These are phyloP conservation scores for Barypeithes pellucidus DNA, from an alignment of 2,888 invertebrate genomes.

Conservation along the genomic window DNA sequence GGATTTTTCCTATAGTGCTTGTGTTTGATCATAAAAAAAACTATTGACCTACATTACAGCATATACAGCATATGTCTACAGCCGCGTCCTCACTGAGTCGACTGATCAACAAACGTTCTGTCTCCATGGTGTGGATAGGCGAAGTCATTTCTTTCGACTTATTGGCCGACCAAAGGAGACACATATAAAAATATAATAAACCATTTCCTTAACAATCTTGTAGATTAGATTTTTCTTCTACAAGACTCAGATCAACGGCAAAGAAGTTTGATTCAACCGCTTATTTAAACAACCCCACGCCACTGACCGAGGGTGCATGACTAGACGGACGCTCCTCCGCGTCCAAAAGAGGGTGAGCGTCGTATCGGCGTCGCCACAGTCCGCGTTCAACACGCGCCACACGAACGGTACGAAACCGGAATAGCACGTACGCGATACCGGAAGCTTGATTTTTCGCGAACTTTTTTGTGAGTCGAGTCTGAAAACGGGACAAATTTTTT, in stretches of 20 bases:
- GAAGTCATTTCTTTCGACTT: too few relatives aligned
- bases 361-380: conserved; percentile 53
- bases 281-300: conserved; percentile 24
- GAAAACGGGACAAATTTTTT: background rate
- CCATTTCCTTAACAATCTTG: too few relatives aligned
- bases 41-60: too few relatives aligned
- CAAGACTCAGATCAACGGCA: background rate
- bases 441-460: conserved; percentile 17
- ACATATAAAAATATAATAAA: too few relatives aligned
- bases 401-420: conserved; percentile 38
- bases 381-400: conserved; percentile 48
- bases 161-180: too few relatives aligned
- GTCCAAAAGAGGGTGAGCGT: conserved; percentile 53
- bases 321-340: conserved; percentile 53
- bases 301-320: conserved; percentile 53
- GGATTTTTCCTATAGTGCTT: too few relatives aligned
- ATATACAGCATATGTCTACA: too few relatives aligned
- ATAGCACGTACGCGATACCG: conserved; percentile 28
- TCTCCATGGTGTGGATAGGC: too few relatives aligned
- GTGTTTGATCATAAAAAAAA: too few relatives aligned
- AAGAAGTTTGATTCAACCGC: background rate
- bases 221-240: too few relatives aligned
- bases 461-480: conserved; percentile 7
- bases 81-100: too few relatives aligned
- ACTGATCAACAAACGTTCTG: too few relatives aligned